phyloP scores from a whole-genome alignment of 2,888 invertebrate genomes.

The Bombyx huttoni region DNA sequence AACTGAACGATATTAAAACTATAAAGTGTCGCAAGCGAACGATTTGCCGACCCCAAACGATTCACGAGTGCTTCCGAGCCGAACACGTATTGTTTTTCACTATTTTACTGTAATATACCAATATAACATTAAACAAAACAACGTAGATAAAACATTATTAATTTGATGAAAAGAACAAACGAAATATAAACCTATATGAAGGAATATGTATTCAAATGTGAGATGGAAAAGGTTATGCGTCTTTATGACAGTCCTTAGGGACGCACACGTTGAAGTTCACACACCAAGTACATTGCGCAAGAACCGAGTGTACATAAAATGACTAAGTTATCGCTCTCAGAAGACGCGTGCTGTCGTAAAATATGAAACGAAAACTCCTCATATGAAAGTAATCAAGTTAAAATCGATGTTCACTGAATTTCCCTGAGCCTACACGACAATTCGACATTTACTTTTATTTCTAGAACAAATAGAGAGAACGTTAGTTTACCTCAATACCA shows the following conservation, averaged over 20 bases:
- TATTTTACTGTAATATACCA: not conserved
- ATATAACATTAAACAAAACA: not conserved
- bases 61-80: conserved; percentile 5
- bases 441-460: not conserved
- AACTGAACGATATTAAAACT: conserved; percentile 65
- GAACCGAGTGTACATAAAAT: conserved; percentile 65
- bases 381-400: conserved; percentile 64
- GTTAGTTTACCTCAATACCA: conserved; percentile 3
- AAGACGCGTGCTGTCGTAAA: conserved; percentile 65
- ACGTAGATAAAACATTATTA: not conserved
- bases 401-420: conserved; percentile 35
- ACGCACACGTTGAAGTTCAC: conserved; percentile 53
- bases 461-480: not conserved
- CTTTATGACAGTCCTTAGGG: conserved; percentile 58
- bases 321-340: conserved; percentile 68
- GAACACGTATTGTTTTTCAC: conserved; percentile 14
- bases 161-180: not conserved
- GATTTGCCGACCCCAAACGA: conserved; percentile 30
- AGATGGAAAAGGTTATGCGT: conserved; percentile 56
- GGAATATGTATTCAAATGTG: conserved; percentile 49
- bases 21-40: conserved; percentile 58
- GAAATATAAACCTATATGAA: conserved; percentile 13
- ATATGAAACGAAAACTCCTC: conserved; percentile 48
- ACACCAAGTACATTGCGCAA: conserved; percentile 46
- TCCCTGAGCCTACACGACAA: not conserved